A percentile compares a stretch with the other conserved stretches of the same genome.
These are phyloP conservation scores for Callionymus lyra DNA, from an alignment of 2,113 vertebrate genomes.

Conservation along the genomic window DNA sequence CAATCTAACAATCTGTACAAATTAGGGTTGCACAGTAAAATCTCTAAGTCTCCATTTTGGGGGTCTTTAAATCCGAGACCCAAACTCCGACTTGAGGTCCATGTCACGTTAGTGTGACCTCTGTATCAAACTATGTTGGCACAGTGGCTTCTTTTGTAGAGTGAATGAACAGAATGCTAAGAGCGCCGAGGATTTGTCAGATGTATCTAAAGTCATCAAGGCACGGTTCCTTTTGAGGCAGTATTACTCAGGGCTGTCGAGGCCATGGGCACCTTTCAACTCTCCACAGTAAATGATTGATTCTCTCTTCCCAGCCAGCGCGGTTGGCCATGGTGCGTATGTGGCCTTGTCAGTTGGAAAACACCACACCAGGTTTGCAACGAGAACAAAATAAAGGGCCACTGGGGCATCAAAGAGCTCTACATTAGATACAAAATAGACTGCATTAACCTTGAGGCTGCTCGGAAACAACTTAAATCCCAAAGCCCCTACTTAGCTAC, in stretches of 20 bases:
- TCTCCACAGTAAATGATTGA: slow-evolving; percentile 39
- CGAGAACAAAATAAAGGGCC: slow-evolving; percentile 23
- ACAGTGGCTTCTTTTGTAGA: neutral
- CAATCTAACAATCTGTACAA: too few relatives aligned
- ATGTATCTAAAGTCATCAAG: neutral
- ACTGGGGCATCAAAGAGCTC: slow-evolving; percentile 25
- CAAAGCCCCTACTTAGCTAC: slow-evolving; percentile 8
- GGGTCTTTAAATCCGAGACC: too few relatives aligned
- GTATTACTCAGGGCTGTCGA: slow-evolving; percentile 4
- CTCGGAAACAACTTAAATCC: slow-evolving; percentile 14
- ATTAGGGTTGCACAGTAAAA: too few relatives aligned
- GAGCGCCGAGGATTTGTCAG: neutral
- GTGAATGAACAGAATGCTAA: slow-evolving; percentile 1
- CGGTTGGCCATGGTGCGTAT: slow-evolving; percentile 29
- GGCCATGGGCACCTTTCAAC: slow-evolving; percentile 37
- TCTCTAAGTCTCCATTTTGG: too few relatives aligned
- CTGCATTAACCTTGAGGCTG: slow-evolving; percentile 27
- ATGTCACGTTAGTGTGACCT: too few relatives aligned
- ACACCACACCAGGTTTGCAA: slow-evolving; percentile 23
- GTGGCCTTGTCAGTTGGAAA: slow-evolving; percentile 43
- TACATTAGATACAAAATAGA: slow-evolving; percentile 25
- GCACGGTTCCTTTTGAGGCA: slow-evolving; percentile 6
- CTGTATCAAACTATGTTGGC: neutral
- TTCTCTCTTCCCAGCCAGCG: slow-evolving; percentile 28
- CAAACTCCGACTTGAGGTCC: too few relatives aligned